These are phyloP conservation scores for Polyommatus iphigenia DNA, from an alignment of 2,888 invertebrate species.

Conservation along the genomic window DNA sequence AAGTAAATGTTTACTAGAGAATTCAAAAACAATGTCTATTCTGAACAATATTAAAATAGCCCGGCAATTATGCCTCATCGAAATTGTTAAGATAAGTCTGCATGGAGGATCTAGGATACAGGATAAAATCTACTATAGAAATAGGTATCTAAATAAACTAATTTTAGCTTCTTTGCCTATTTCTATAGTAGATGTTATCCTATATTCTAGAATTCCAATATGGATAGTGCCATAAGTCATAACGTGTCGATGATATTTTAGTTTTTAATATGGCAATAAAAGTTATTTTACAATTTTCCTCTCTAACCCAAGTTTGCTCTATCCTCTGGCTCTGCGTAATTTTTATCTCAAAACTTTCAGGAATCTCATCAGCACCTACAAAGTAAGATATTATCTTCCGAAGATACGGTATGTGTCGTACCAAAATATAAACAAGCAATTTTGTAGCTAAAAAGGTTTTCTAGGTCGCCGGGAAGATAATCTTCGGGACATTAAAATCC, in stretches of 20 bases:
- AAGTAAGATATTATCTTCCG: conserved; percentile 10
- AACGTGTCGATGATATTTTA: background rate
- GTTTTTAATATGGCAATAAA: background rate
- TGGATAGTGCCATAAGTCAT: background rate
- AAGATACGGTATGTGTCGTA: conserved; percentile 9
- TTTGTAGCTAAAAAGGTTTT: conserved; percentile 21
- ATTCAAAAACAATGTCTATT: too few relatives aligned
- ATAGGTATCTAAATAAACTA: too few relatives aligned
- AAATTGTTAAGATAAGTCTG: too few relatives aligned
- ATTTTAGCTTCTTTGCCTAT: too few relatives aligned
- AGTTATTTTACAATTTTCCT: background rate
- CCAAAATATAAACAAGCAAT: conserved; percentile 26
- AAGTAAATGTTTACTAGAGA: conserved; percentile 7
- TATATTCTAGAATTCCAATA: too few relatives aligned
- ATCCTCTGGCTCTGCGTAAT: background rate
- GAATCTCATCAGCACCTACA: conserved; percentile 17
- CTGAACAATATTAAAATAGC: too few relatives aligned
- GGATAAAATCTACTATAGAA: too few relatives aligned
- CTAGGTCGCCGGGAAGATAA: conserved; percentile 18
- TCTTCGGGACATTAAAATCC: conserved; percentile 29
- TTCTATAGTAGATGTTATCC: too few relatives aligned
- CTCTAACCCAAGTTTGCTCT: background rate
- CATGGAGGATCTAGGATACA: too few relatives aligned
- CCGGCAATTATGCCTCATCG: too few relatives aligned
- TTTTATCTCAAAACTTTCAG: background rate